Evolutionary conservation across 2,113 vertebrate genomes (phyloP), one percentile per base, ranked within the genome.

Genomic region (Benitochromis conjunctus): DNA sequence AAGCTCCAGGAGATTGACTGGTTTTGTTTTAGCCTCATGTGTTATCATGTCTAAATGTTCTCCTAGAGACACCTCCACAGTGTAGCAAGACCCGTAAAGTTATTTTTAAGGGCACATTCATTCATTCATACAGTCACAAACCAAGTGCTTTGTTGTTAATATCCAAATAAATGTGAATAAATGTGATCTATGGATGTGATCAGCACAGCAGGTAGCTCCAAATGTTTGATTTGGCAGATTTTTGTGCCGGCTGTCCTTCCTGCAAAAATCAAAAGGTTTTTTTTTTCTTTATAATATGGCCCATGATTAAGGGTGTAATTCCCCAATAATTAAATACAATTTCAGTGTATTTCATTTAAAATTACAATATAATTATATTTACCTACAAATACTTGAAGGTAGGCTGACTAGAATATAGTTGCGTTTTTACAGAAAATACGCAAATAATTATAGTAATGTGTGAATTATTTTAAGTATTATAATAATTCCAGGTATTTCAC

Each of bases 241-340:
- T 69, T 69, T 69, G n/a, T 41, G 36, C 36, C 14, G 21, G 36
- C 36, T 66, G 62, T 41, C 62, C 62, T 3, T 66, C 62, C 1
- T 0, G 41, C 62, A 66, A 24, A 66, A 66, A 21, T 21, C 36
- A 38, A 41, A 66, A 7, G 4, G 0, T 2, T 13, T 38, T n/a
- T 66, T 41, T 38, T 41, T n/a, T n/a, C n/a, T n/a, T 36, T n/a
- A 64, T n/a, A n/a, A 64, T 2, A 64, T 64, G 31, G 10, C 31
- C 60, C 0, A 0, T 64, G 31, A 36, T 64, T 64, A 64, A 64
- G 60, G 60, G 31, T 1, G 3, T 5, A 36, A 36, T 64, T n/a
- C 10, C 18, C 60, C 18, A 12, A 64, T 64, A 64, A 36, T 19
- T 64, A n/a, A 0, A n/a, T 64, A 18, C 31, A 64, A 31, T 64